Evolutionary conservation across 1,140 invertebrate species (phyloP), one percentile per base, ranked within the genome.

Genomic region (Danaus melanippus): DNA sequence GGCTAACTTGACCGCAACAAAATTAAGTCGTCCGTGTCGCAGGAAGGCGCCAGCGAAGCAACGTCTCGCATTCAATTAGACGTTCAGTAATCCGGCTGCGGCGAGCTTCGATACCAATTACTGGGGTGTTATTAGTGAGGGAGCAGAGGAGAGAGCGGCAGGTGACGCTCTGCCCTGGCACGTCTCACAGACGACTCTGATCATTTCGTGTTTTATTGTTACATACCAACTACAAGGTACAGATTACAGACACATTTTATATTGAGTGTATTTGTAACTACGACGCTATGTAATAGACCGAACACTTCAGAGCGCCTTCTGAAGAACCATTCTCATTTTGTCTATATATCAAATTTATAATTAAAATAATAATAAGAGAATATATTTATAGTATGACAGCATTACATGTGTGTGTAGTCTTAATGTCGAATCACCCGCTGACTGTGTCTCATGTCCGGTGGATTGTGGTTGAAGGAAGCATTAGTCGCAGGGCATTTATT

Each of bases 51-150:
- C 66, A 60, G 74, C 62, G 68, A 65, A 66, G 65, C 66, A 77
- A 43, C 75, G 75, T 75, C 81, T 86, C 79, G 81, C 79, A 86
- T 86, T 84, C 80, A 86, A 86, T 86, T 86, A 86, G 80, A 84
- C 71, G 81, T 73, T 81, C 76, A 81, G 79, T 86, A 86, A 86
- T 86, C 84, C 80, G 72, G 73, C 73, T 77, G 79, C 76, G 76
- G 72, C 74, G 74, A 84, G 81, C 81, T 82, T 77, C 84, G 76
- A 86, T 84, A 84, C 84, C 84, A 86, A 86, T 86, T 86, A 86
- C 81, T 64, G 71, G 68, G 21, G 21, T 32, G 84, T 84, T 86
- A 86, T 86, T 86, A 86, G 80, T 81, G 77, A 73, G 60, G 67
- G 76, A 68, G 67, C 71, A 5, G 21, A 32, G 21, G 21, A 32